Conservation (phyloP, 2,113 vertebrate genomes). For the Cololabis saira region DNA sequence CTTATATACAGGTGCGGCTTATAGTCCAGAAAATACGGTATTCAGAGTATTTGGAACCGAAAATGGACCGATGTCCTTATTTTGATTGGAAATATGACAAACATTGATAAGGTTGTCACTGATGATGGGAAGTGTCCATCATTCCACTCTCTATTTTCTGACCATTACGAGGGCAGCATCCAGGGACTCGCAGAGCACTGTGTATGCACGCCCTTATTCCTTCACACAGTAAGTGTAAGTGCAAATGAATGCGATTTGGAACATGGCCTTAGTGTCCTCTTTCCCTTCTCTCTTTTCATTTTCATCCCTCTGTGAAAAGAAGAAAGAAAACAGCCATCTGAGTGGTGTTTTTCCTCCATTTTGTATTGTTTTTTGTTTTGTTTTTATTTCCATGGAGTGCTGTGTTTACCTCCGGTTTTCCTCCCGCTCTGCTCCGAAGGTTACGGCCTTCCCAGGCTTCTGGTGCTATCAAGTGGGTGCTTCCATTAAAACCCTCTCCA, state of each 20-base stretch:
- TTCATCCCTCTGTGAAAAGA: slow-evolving; percentile 25
- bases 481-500: slow-evolving; percentile 45
- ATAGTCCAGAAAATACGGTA: no score
- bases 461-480: slow-evolving; percentile 85
- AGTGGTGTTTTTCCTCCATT: slow-evolving; percentile 57
- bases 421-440: slow-evolving; percentile 51
- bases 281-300: slow-evolving; percentile 14
- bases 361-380: not conserved
- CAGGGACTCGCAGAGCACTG: no score
- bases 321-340: slow-evolving; percentile 19
- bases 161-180: slow-evolving; percentile 10
- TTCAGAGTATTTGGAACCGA: no score
- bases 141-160: no score
- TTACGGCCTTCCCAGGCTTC: slow-evolving; percentile 59
- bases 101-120: no score
- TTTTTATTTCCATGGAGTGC: slow-evolving; percentile 44
- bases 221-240: no score
- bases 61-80: no score
- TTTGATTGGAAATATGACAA: no score
- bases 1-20: no score
- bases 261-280: slow-evolving; percentile 70
- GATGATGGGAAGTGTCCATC: no score
- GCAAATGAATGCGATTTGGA: not conserved
- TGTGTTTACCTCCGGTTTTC: slow-evolving; percentile 58
- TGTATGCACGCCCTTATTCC: no score